phyloP scores from a whole-genome alignment of 2,113 vertebrate species.

The Vicugna pacos region DNA sequence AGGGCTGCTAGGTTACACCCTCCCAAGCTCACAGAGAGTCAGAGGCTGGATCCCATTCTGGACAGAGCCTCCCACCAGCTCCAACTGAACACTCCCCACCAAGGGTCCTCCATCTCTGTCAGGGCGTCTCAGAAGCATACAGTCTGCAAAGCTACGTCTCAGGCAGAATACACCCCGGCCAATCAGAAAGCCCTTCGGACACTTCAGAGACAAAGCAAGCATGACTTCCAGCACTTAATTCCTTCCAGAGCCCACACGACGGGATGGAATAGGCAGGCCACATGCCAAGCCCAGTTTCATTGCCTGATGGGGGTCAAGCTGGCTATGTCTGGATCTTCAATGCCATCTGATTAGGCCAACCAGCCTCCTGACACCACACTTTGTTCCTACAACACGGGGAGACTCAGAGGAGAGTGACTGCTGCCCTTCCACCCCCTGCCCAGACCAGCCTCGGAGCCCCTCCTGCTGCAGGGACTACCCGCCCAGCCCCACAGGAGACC shows the following conservation, averaged over 20 bases:
- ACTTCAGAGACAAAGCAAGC: background rate
- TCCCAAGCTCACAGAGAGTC: background rate
- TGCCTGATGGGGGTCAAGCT: background rate
- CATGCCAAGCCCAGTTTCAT: background rate
- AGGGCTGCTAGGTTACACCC: background rate
- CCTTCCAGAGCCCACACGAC: background rate
- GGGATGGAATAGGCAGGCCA: background rate
- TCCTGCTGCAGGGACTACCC: too few relatives aligned
- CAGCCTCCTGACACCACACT: background rate
- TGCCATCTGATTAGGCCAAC: background rate
- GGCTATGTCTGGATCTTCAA: background rate
- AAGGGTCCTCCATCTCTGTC: rapidly evolving
- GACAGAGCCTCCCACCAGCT: background rate
- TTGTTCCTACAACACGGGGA: background rate
- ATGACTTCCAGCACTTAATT: background rate
- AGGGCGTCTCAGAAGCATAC: background rate
- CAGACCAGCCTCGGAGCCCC: background rate
- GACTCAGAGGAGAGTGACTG: background rate
- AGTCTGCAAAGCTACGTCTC: background rate
- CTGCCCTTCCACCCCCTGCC: background rate
- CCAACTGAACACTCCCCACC: background rate
- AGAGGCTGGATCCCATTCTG: background rate
- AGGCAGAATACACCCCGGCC: background rate
- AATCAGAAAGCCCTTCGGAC: background rate
- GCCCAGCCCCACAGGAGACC: rapidly evolving